Base-by-base conservation (phyloP, 2,888 invertebrate genomes). In the Drosophila diplacantha region DNA sequence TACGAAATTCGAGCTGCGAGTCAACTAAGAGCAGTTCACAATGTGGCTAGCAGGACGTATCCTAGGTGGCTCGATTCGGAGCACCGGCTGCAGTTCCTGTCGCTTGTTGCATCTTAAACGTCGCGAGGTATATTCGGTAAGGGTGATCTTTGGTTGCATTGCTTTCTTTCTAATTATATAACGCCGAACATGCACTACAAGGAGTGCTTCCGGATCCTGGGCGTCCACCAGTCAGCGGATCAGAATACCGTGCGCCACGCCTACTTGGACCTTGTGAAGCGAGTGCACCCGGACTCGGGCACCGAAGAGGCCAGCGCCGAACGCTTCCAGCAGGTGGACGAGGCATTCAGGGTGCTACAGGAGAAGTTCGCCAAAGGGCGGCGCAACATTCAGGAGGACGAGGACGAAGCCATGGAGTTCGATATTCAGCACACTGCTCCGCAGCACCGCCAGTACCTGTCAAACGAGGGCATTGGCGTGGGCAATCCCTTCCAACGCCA, bases 361-460 rank as follows among this genome's bases (percentile, higher is more conserved):
- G 92, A 92, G 74, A 92, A 93, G 83, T 93, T 92, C 77, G 91
- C 91, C 44, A 87, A 91, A 88, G 89, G 92, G 87, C 85, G 91
- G 82, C 87, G 91, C 88, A 87, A 90, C 81, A 87, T 90, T 81
- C 86, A 87, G 26, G 88, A 89, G n/a, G 89, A 89, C 65, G 87
- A 88, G 35, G 87, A 89, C 31, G 88, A 89, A 31, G 86, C 88
- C 14, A 86, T 91, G 71, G 91, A 92, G 46, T 91, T 90, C 81
- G 92, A 94, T 85, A 93, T 93, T 47, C 88, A 94, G 91, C 95
- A 96, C 81, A 95, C 93, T 56, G 95, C 94, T 14, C 96, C 96
- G 0, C 97, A 97, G 86, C 96, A 97, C 86, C 91, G 87, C 1
- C 88, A 87, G 22, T 97, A 95, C 84, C 89, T 96, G 22, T 93